Base-by-base conservation (phyloP, 2,888 invertebrate genomes). In the Oligia latruncula region DNA sequence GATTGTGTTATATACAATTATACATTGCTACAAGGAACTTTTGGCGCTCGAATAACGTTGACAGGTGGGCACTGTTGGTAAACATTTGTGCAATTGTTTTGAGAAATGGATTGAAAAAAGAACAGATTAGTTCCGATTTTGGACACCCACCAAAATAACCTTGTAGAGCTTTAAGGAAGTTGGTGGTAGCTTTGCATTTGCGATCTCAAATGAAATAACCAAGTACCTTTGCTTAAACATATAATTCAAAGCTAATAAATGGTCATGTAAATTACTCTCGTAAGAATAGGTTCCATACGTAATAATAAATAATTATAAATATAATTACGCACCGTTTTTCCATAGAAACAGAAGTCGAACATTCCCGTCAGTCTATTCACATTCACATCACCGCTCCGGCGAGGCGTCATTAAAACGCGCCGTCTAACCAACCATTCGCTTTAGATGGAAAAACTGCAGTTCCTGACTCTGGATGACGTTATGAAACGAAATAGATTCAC, bases 401-500 rank as follows among this genome's bases (percentile, higher is more conserved):
- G 77, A 70, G 77, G 65, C 58, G 75, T 80, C 78, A 86, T 86
- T 87, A 87, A 71, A 84, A 77, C 72, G 35, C 68, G 52, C 71
- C 71, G 76, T 58, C 74, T 76, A 87, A 81, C 77, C 68, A 88
- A 85, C 80, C 82, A 87, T 83, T 85, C 83, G 70, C 85, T 77
- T 81, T 74, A 77, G 78, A 83, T 83, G 80, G 71, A 87, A 88
- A 88, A 88, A 88, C 80, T 81, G 74, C 49, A 78, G 84, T 87
- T 83, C 87, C 86, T 84, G 81, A 60, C 77, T 83, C 74, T 71
- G 83, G 78, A 81, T 88, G 86, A 84, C 78, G 82, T 55, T 85
- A 77, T 80, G 78, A 89, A 89, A 90, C 91, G 89, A 92, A 92
- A 93, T 91, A 93, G 91, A 91, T 92, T 93, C 92, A 91, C 93